A percentile compares a stretch with the other conserved stretches of the same genome.
phyloP scores from a whole-genome alignment of 2,888 invertebrate genomes.

The Saturnia japonica region DNA sequence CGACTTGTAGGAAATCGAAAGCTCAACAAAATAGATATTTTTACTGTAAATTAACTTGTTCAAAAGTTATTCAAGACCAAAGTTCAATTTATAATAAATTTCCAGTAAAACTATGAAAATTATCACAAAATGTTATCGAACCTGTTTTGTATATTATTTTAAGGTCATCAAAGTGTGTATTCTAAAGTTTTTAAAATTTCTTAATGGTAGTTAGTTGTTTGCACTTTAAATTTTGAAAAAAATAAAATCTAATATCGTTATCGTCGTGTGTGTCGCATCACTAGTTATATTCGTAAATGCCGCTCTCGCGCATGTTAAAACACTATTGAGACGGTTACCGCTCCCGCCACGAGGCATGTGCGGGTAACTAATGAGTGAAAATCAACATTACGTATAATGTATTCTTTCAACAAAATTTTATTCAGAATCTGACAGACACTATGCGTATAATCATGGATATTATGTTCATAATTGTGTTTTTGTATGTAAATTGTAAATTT shows the following conservation, averaged over 20 bases:
- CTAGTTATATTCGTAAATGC: slow-evolving; percentile 6
- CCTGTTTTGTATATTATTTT: no score
- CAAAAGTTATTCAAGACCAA: no score
- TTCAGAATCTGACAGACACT: background rate
- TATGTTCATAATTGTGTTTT: background rate
- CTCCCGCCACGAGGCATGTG: slow-evolving; percentile 12
- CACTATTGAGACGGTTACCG: slow-evolving; percentile 16
- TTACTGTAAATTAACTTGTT: no score
- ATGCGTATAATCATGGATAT: background rate
- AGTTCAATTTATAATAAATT: no score
- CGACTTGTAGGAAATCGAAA: no score
- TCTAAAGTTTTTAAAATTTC: no score
- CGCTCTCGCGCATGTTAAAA: slow-evolving; percentile 17
- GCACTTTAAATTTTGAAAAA: no score
- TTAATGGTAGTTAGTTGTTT: no score
- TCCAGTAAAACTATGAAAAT: no score
- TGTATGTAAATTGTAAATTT: background rate
- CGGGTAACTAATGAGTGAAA: slow-evolving; percentile 18
- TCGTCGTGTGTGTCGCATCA: slow-evolving; percentile 1
- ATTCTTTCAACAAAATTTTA: slow-evolving; percentile 17
- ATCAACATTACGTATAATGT: slow-evolving; percentile 20
- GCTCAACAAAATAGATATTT: no score
- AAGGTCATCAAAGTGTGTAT: no score
- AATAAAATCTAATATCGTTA: background rate
- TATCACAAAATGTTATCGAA: no score